Evolutionary conservation across 2,113 vertebrate species (phyloP).

Genomic region (Clarias gariepinus): DNA sequence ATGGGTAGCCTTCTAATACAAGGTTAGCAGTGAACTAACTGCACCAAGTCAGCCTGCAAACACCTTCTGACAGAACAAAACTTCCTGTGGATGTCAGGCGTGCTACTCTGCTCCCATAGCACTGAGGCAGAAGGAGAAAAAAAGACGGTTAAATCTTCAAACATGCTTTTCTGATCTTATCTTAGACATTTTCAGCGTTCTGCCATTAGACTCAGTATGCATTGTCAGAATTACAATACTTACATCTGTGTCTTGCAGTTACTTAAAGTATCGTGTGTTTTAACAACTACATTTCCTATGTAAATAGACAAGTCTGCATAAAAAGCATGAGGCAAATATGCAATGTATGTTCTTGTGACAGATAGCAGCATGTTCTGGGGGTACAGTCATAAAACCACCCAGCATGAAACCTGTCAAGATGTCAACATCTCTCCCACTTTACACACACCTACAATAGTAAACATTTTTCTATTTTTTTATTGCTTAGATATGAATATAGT

Average conservation of each 20-base stretch:
- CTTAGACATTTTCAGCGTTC: constrained; percentile 14
- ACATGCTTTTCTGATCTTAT: constrained; percentile 24
- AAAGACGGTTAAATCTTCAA: constrained; percentile 14
- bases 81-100: constrained; percentile 52
- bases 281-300: constrained; percentile 21
- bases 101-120: constrained; percentile 51
- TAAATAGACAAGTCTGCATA: constrained; percentile 18
- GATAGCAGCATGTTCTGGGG: neutral
- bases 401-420: constrained; percentile 33
- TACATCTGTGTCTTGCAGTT: constrained; percentile 11
- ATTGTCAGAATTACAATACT: constrained; percentile 42
- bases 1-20: constrained; percentile 60
- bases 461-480: constrained; percentile 13
- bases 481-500: neutral
- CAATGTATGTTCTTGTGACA: constrained; percentile 9
- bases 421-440: neutral
- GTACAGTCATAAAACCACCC: constrained; percentile 28
- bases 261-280: constrained; percentile 17
- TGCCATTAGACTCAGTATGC: constrained; percentile 29
- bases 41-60: constrained; percentile 63
- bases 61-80: constrained; percentile 61
- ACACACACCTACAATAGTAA: constrained; percentile 4
- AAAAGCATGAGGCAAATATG: neutral
- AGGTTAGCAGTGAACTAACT: constrained; percentile 67
- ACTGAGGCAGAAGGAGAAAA: constrained; percentile 32